Percentiles rank a stretch among this genome's conserved stretches.
phyloP scores from a whole-genome alignment of 2,113 vertebrate species.

The Sigmodon hispidus region DNA sequence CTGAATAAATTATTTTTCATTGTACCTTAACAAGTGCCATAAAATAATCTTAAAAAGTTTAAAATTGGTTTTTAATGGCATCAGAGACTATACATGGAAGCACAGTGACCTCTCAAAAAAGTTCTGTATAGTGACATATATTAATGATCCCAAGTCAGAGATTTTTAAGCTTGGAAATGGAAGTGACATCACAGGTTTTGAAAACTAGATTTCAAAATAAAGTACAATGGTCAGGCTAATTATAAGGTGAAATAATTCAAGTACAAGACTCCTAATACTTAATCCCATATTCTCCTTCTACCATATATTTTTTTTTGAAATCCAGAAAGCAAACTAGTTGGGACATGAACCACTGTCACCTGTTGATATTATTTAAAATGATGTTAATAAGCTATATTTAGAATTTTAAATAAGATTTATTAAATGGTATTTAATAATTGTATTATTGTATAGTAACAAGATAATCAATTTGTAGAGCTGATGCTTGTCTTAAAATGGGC shows the following conservation, averaged over 20 bases:
- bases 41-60: neutral
- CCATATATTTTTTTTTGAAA: neutral
- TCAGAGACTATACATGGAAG: neutral
- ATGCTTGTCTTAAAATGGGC: neutral
- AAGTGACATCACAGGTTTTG: slow-evolving; percentile 15
- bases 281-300: neutral
- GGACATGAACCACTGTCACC: neutral
- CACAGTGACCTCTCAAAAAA: neutral
- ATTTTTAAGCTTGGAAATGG: neutral
- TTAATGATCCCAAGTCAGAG: neutral
- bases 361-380: neutral
- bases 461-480: neutral
- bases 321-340: neutral
- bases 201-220: slow-evolving; percentile 42
- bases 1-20: neutral
- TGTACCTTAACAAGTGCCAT: neutral
- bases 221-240: neutral
- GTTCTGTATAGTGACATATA: neutral
- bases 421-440: neutral
- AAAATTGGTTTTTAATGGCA: slow-evolving; percentile 20
- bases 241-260: slow-evolving; percentile 36
- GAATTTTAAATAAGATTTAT: neutral
- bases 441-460: neutral
- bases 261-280: neutral
- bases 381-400: neutral